phyloP scores from a whole-genome alignment of 2,113 vertebrate species.

The Romanogobio albipinnatus region DNA sequence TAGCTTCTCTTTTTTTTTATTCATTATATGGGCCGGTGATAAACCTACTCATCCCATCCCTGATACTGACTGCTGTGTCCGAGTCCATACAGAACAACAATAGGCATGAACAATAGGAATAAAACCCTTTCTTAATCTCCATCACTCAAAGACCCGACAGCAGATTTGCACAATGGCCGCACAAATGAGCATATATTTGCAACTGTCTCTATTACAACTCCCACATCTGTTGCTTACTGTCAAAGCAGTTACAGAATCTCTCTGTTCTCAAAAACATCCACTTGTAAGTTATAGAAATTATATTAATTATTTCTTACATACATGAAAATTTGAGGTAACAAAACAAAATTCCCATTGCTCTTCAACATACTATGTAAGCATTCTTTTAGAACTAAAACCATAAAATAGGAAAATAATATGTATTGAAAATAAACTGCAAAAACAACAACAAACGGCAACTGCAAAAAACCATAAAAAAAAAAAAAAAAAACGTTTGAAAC shows the following conservation, averaged over 20 bases:
- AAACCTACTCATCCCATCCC: slow-evolving; percentile 50
- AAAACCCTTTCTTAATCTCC: not conserved
- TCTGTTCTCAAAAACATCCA: not conserved
- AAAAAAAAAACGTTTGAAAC: too few species aligned
- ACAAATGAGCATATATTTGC: not conserved
- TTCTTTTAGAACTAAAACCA: too few species aligned
- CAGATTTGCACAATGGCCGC: not conserved
- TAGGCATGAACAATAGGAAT: not conserved
- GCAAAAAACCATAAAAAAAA: too few species aligned
- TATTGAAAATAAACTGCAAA: too few species aligned
- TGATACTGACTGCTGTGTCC: slow-evolving; percentile 22
- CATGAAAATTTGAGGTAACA: not conserved
- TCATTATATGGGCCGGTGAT: slow-evolving; percentile 54
- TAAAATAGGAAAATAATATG: too few species aligned
- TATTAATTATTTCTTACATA: not conserved
- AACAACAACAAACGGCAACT: too few species aligned
- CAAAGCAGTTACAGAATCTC: not conserved
- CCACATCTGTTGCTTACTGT: slow-evolving; percentile 8
- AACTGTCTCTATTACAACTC: not conserved
- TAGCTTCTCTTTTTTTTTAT: slow-evolving; percentile 55
- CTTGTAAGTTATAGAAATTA: not conserved
- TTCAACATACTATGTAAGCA: too few species aligned
- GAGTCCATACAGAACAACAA: not conserved
- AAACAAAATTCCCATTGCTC: not conserved
- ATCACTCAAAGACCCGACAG: not conserved